These are phyloP conservation scores for Lichenostomus cassidix DNA, from an alignment of 2,113 vertebrate species.

Conservation along the genomic window DNA sequence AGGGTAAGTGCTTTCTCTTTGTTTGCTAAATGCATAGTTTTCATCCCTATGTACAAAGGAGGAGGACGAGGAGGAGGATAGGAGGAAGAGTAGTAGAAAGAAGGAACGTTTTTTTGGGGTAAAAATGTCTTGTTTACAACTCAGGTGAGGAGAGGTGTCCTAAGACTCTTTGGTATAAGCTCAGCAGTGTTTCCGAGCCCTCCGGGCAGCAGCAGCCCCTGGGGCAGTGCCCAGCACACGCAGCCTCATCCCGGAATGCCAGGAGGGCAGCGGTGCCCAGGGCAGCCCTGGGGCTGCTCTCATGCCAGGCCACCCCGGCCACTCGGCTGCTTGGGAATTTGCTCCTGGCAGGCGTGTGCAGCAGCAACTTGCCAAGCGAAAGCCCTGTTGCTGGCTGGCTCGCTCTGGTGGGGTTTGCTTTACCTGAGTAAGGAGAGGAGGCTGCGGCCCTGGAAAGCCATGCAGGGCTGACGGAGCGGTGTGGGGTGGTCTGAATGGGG, in stretches of 20 bases:
- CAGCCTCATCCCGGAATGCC: not conserved
- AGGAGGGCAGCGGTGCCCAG: not conserved
- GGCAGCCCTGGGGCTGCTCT: not conserved
- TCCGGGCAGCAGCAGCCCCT: not conserved
- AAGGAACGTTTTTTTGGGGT: not conserved
- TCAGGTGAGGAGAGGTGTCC: slow-evolving; percentile 64
- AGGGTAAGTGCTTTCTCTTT: slow-evolving; percentile 94
- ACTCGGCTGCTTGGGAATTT: not conserved
- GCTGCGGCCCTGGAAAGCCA: slow-evolving; percentile 31
- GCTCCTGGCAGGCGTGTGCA: rapidly evolving
- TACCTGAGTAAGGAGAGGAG: slow-evolving; percentile 64
- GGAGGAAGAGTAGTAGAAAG: slow-evolving; percentile 57
- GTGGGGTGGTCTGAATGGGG: not conserved
- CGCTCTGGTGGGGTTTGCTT: not conserved
- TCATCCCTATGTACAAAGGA: slow-evolving; percentile 78
- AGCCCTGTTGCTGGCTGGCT: not conserved
- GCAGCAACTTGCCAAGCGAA: not conserved
- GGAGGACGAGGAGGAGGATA: slow-evolving; percentile 54
- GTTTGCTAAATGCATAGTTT: slow-evolving; percentile 94
- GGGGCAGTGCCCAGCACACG: not conserved
- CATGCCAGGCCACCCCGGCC: not conserved
- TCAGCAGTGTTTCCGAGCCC: slow-evolving; percentile 44
- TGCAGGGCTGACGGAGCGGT: not conserved
- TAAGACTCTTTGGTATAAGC: slow-evolving; percentile 80
- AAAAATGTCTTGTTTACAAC: slow-evolving; percentile 56